A percentile compares a stretch with the other conserved stretches of the same genome.
Conservation (phyloP, 2,797 vertebrate species). For the Hafferia zeledoni region DNA sequence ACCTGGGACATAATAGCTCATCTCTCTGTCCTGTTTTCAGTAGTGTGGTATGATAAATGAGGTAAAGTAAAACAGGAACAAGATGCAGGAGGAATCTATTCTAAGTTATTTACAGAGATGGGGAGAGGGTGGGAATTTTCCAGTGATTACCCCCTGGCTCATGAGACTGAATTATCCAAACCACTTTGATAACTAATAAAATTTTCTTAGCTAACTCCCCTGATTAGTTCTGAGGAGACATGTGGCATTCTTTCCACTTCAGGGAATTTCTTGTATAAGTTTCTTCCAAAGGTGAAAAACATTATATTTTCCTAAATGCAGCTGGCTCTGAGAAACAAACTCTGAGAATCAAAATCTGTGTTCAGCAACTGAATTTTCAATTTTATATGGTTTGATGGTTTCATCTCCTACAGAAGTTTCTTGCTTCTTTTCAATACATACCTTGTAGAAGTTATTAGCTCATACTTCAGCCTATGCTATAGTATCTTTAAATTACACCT, state of each 20-base stretch:
- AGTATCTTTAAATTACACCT: background rate
- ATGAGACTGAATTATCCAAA: background rate
- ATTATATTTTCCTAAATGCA: background rate
- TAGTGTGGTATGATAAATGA: background rate
- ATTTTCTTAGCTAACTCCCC: constrained; percentile 22
- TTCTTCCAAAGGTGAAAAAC: background rate
- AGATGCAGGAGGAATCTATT: background rate
- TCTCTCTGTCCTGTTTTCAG: background rate
- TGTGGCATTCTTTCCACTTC: background rate
- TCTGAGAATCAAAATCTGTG: background rate
- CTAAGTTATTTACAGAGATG: background rate
- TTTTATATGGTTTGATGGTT: background rate
- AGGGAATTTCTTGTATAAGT: constrained; percentile 3
- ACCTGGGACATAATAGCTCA: background rate
- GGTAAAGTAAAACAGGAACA: constrained; percentile 1
- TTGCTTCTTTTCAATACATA: background rate
- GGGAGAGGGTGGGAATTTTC: constrained; percentile 18
- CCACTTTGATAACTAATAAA: constrained; percentile 6
- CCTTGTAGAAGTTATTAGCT: background rate
- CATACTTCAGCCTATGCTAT: background rate
- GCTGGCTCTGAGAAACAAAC: background rate
- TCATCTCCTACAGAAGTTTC: background rate
- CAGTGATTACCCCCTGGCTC: constrained; percentile 3
- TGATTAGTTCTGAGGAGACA: constrained; percentile 1
- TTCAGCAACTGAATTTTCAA: constrained; percentile 9